phyloP scores from a whole-genome alignment of 2,888 invertebrate species.

The Netelia virgata region DNA sequence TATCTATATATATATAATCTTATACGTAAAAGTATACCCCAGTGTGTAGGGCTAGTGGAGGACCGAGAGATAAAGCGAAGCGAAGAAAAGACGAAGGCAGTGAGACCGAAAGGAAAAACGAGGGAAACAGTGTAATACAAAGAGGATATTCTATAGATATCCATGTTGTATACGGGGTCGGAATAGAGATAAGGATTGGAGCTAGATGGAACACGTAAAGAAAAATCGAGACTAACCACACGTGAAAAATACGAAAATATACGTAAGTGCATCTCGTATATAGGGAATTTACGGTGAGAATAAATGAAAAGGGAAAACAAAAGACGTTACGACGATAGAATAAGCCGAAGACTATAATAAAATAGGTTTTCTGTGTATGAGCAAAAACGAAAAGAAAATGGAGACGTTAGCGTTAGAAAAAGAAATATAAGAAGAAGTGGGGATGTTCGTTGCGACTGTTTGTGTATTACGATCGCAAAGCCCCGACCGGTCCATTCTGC shows the following conservation, averaged over 20 bases:
- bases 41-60: too few species aligned
- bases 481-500: background rate
- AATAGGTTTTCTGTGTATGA: background rate
- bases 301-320: background rate
- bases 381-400: background rate
- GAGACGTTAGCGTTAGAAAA: background rate
- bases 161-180: constrained; percentile 6
- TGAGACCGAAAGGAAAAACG: too few species aligned
- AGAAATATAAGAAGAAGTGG: background rate
- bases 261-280: background rate
- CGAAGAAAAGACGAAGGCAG: too few species aligned
- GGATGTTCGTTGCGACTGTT: too few species aligned
- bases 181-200: constrained; percentile 30
- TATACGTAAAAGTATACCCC: background rate
- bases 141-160: constrained; percentile 7
- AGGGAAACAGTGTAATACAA: background rate
- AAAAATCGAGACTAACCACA: background rate
- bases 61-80: too few species aligned
- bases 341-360: too few species aligned
- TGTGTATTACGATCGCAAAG: background rate
- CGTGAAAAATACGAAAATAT: too few species aligned
- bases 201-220: background rate
- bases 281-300: background rate
- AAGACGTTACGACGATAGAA: background rate
- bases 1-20: too few species aligned